Percentiles rank a stretch among this genome's conserved stretches.
These are phyloP conservation scores for Drosophila teissieri DNA, from an alignment of 1,140 invertebrate genomes.

Conservation along the genomic window DNA sequence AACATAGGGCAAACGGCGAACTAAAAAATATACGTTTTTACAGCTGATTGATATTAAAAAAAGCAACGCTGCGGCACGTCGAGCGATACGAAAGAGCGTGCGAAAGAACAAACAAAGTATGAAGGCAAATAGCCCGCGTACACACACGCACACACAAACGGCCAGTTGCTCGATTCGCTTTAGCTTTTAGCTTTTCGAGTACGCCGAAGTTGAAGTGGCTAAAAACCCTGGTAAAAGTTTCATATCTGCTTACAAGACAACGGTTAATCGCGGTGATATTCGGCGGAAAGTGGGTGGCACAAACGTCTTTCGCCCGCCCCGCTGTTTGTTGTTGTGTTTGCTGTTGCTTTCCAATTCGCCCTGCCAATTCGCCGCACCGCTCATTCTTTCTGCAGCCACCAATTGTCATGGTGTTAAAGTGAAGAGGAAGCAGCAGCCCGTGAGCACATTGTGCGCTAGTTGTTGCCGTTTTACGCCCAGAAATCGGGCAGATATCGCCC, in stretches of 20 bases:
- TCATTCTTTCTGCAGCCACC: constrained; percentile 73
- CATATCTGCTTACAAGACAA: constrained; percentile 2
- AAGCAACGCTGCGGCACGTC: constrained; percentile 60
- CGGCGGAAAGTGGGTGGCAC: constrained; percentile 9
- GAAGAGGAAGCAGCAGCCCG: constrained; percentile 57
- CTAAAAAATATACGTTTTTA: constrained; percentile 27
- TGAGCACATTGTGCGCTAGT: constrained; percentile 71
- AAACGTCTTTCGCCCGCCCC: constrained; percentile 52
- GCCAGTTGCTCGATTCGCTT: constrained; percentile 56
- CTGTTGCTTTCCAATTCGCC: constrained; percentile 59
- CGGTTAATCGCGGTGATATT: neutral
- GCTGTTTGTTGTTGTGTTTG: constrained; percentile 58
- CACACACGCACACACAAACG: constrained; percentile 11
- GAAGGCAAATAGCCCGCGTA: constrained; percentile 58
- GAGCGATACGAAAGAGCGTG: constrained; percentile 64
- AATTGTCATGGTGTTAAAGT: constrained; percentile 67
- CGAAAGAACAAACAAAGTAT: constrained; percentile 79
- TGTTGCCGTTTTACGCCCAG: constrained; percentile 38
- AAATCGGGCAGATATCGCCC: constrained; percentile 24
- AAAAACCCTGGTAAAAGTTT: constrained; percentile 6
- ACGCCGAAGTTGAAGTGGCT: constrained; percentile 28
- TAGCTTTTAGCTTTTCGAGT: constrained; percentile 37
- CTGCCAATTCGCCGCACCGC: constrained; percentile 33
- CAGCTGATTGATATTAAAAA: constrained; percentile 51
- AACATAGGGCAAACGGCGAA: constrained; percentile 18